These are phyloP conservation scores for Felis chaus DNA, from an alignment of 2,113 vertebrate species.

Conservation along the genomic window DNA sequence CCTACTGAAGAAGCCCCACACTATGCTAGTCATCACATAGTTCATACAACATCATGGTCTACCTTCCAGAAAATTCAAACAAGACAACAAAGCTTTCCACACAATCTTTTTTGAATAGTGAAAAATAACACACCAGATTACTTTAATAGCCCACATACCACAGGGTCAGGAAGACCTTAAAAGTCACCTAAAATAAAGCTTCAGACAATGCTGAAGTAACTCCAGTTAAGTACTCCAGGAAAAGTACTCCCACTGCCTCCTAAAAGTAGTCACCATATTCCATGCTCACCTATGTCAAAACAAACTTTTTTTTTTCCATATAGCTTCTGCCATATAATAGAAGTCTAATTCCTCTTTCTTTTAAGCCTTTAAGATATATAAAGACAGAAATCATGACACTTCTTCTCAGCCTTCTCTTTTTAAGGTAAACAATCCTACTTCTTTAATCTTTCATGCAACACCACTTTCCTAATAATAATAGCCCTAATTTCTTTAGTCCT, in stretches of 20 bases:
- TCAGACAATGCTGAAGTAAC: not conserved
- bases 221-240: not conserved
- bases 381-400: not conserved
- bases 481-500: not conserved
- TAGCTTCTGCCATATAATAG: conserved; percentile 21
- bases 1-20: not conserved
- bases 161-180: conserved; percentile 1
- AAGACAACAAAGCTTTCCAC: not conserved
- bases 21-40: not conserved
- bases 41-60: not conserved
- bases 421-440: not conserved
- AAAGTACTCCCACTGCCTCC: not conserved
- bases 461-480: conserved; percentile 17
- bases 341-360: conserved; percentile 5
- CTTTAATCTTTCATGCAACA: not conserved
- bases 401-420: not conserved
- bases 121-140: conserved; percentile 39
- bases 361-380: not conserved
- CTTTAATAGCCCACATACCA: not conserved
- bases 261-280: conserved; percentile 1
- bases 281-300: not conserved
- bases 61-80: conserved; percentile 31
- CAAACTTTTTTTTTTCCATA: conserved; percentile 27
- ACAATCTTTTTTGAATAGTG: not conserved
- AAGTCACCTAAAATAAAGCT: conserved; percentile 16